Conservation (phyloP, 2,113 vertebrate species). For the Microcebus jonahi region DNA sequence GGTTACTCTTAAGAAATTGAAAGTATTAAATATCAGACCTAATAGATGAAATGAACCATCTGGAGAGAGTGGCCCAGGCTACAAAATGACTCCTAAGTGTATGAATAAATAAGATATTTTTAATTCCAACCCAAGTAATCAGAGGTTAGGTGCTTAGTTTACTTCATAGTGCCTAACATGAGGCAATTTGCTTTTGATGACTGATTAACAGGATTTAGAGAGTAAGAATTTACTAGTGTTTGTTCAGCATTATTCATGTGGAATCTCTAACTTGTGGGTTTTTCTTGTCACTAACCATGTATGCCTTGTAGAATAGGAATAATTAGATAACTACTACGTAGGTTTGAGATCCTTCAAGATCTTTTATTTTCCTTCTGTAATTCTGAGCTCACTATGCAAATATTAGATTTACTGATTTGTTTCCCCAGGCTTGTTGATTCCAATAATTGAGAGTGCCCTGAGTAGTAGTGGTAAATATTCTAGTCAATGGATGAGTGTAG, state of each 20-base stretch:
- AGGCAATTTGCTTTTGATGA: slow-evolving; percentile 32
- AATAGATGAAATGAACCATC: background rate
- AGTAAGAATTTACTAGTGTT: background rate
- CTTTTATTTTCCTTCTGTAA: slow-evolving; percentile 2
- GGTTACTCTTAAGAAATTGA: background rate
- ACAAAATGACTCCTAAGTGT: background rate
- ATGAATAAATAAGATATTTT: background rate
- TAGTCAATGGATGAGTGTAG: background rate
- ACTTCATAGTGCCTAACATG: background rate
- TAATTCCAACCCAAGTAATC: background rate
- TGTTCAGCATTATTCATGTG: background rate
- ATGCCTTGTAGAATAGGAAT: background rate
- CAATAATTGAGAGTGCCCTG: background rate
- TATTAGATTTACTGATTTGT: background rate
- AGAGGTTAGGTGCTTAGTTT: background rate
- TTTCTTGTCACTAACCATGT: background rate
- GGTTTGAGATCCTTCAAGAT: background rate
- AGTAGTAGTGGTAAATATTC: background rate
- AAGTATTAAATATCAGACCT: background rate
- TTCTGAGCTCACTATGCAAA: background rate
- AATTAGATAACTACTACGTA: background rate
- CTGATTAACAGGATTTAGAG: slow-evolving; percentile 49
- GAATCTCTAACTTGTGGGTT: background rate
- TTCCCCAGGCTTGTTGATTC: background rate
- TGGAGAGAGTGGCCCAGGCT: background rate